Evolutionary conservation across 2,888 invertebrate species (phyloP), one percentile per base, ranked within the genome.

Genomic region (Bibio marci): DNA sequence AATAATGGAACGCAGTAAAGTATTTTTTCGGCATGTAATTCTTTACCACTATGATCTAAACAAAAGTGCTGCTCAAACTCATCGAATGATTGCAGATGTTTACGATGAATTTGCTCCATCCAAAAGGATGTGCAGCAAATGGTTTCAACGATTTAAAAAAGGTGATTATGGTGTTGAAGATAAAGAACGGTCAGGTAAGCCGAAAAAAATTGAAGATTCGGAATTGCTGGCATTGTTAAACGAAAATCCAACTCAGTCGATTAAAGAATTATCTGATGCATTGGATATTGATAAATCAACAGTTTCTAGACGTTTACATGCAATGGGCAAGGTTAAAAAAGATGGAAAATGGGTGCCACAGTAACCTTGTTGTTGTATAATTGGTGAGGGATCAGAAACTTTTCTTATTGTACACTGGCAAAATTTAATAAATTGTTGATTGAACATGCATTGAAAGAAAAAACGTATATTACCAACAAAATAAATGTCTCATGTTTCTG

Each of bases 11-110:
- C n/a, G n/a, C n/a, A n/a, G n/a, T n/a, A n/a, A n/a, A n/a, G n/a
- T n/a, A n/a, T n/a, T n/a, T 37, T 30, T 37, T 17, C 50, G 52
- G 45, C 45, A 45, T 45, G 45, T 47, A 43, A 46, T 41, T 44
- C 45, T 41, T 32, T 45, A 11, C 30, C 35, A 25, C 18, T 43
- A 41, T 32, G 19, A 41, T 38, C 13, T 25, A 14, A 43, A 43
- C 12, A 41, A 41, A 43, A 43, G 28, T 35, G 41, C 41, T 5
- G 36, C 41, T 19, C 41, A 43, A 39, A 22, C 8, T 32, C 35
- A 43, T 43, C 39, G 41, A 31, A 17, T 43, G 13, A 14, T 41
- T 3, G 19, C 17, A 13, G 28, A 43, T 32, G 36, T 22, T 38
- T 41, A 41, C 34, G 34, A 19, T 41, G 37, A 35, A 35, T 15